Percentiles rank a stretch among this genome's conserved stretches.
Evolutionary conservation across 2,113 vertebrate genomes (phyloP).

Genomic region (Rutilus rutilus): DNA sequence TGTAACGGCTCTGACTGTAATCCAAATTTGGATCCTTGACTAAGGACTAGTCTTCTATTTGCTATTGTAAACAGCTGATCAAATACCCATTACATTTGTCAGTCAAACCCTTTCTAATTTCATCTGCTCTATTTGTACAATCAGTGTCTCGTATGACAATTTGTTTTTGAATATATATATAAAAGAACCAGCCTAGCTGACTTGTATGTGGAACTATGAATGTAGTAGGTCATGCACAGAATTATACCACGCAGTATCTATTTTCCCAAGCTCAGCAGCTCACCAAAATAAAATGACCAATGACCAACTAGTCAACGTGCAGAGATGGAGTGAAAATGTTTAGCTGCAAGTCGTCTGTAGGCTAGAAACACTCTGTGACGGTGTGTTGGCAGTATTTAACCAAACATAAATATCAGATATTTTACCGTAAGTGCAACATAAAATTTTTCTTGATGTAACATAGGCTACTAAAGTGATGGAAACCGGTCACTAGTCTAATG

Average conservation of each 20-base stretch:
- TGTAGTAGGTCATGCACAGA: slow-evolving; percentile 29
- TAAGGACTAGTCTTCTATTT: slow-evolving; percentile 22
- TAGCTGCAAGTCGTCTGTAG: neutral
- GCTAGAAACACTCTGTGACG: neutral
- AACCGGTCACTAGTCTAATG: neutral
- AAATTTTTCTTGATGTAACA: neutral
- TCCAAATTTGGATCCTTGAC: neutral
- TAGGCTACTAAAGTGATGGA: neutral
- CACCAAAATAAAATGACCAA: slow-evolving; percentile 68
- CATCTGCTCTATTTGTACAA: neutral
- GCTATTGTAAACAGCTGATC: slow-evolving; percentile 14
- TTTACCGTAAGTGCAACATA: neutral
- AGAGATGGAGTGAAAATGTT: neutral
- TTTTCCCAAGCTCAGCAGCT: slow-evolving; percentile 76
- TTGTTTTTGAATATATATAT: neutral
- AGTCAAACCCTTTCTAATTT: neutral
- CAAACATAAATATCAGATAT: neutral
- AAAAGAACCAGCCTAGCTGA: neutral
- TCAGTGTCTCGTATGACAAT: neutral
- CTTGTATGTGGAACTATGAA: slow-evolving; percentile 31
- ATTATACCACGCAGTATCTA: slow-evolving; percentile 59
- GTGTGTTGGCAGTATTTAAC: neutral
- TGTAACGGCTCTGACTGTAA: neutral
- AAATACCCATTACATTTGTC: neutral
- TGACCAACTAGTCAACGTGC: slow-evolving; percentile 48